These are phyloP conservation scores for Erebia aethiops DNA, from an alignment of 2,888 invertebrate species.

Conservation along the genomic window DNA sequence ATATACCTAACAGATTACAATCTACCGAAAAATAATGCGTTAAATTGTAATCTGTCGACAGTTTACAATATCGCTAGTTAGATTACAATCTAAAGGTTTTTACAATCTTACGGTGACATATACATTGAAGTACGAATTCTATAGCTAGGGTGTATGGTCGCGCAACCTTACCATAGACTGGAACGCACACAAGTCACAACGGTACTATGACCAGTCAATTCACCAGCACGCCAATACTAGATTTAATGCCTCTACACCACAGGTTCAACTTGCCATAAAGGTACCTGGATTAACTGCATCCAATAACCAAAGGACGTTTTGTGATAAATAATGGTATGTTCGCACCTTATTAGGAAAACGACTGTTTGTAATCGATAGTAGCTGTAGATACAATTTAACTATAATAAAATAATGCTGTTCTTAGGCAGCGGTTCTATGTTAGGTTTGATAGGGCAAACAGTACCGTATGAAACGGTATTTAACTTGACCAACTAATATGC, in stretches of 20 bases:
- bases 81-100: no score
- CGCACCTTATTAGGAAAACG: constrained; percentile 1
- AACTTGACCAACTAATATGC: background rate
- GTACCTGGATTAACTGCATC: constrained; percentile 35
- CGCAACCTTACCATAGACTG: constrained; percentile 57
- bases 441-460: background rate
- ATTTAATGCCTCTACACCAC: constrained; percentile 42
- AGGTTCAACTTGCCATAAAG: constrained; percentile 36
- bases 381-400: no score
- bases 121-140: constrained; percentile 43
- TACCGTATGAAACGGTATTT: background rate
- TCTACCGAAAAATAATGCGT: no score
- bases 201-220: constrained; percentile 67
- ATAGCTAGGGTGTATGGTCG: constrained; percentile 75
- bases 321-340: constrained; percentile 20
- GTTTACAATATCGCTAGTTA: no score
- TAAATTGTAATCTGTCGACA: no score
- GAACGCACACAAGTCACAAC: constrained; percentile 67
- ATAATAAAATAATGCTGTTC: no score
- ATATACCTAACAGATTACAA: no score
- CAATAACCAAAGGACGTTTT: constrained; percentile 26
- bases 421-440: no score
- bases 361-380: background rate
- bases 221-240: constrained; percentile 50
- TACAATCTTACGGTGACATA: no score